These are phyloP conservation scores for Drosophila melanocephala DNA, from an alignment of 2,888 invertebrate species.

Conservation along the genomic window DNA sequence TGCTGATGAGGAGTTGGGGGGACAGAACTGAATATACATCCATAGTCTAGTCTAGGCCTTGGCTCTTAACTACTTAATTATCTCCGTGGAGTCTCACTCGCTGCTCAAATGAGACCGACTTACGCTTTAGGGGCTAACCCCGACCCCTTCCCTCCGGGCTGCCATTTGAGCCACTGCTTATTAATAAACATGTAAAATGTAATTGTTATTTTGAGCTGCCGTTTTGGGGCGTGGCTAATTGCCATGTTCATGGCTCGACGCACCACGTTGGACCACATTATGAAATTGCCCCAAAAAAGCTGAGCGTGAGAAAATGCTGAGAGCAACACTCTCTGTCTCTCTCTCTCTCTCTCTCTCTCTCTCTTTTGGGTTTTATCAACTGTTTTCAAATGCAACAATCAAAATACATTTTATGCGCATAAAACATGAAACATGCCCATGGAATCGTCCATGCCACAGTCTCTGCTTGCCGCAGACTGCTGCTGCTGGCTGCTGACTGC, in stretches of 20 bases:
- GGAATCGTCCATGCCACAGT: slow-evolving; percentile 43
- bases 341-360: not conserved
- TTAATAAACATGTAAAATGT: slow-evolving; percentile 79
- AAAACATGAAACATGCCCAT: slow-evolving; percentile 66
- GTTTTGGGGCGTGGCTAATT: slow-evolving; percentile 63
- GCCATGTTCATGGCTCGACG: slow-evolving; percentile 33
- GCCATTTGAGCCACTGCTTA: slow-evolving; percentile 39
- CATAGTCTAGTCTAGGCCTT: slow-evolving; percentile 30
- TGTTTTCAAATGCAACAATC: slow-evolving; percentile 56
- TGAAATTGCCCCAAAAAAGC: slow-evolving; percentile 59
- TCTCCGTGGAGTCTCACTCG: slow-evolving; percentile 34
- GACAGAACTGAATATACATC: not conserved
- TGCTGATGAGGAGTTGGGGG: not conserved
- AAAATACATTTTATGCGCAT: slow-evolving; percentile 69
- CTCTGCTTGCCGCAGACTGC: slow-evolving; percentile 2
- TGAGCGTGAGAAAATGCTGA: slow-evolving; percentile 66
- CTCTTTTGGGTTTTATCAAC: not conserved
- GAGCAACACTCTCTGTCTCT: not conserved
- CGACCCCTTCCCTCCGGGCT: not conserved
- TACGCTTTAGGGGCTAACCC: slow-evolving; percentile 28
- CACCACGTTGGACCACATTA: slow-evolving; percentile 40
- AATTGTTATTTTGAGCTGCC: slow-evolving; percentile 74
- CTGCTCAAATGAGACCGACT: slow-evolving; percentile 34
- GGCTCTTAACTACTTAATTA: slow-evolving; percentile 61
- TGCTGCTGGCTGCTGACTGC: not conserved